Evolutionary conservation across 1,140 invertebrate genomes (phyloP).

Genomic region (Apocrypta bakeri): DNA sequence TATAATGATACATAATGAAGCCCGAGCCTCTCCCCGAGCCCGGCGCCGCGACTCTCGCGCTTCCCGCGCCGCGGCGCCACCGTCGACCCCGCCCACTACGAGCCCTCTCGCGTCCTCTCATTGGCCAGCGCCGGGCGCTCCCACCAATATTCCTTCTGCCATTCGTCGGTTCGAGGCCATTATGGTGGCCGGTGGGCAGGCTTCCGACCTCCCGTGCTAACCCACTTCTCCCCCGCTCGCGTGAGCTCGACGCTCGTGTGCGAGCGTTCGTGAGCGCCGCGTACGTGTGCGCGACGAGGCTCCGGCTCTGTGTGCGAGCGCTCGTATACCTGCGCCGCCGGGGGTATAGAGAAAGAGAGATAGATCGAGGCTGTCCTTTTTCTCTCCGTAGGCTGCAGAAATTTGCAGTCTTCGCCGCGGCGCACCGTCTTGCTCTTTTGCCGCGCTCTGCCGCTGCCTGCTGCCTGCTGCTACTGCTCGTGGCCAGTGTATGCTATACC

Average conservation of each 20-base stretch:
- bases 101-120: not conserved
- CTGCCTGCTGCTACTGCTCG: not conserved
- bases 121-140: not conserved
- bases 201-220: constrained; percentile 41
- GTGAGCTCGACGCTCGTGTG: not conserved
- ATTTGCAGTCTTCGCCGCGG: constrained; percentile 1
- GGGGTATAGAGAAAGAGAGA: constrained; percentile 15
- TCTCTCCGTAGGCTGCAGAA: constrained; percentile 1
- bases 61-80: constrained; percentile 49
- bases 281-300: constrained; percentile 2
- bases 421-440: not conserved
- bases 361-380: constrained; percentile 3
- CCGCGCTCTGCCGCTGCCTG: too few relatives aligned
- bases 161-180: constrained; percentile 68
- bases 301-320: constrained; percentile 19
- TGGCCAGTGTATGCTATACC: not conserved
- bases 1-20: constrained; percentile 77
- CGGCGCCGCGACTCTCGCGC: constrained; percentile 58
- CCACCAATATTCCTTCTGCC: not conserved
- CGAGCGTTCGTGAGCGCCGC: not conserved
- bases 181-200: constrained; percentile 68
- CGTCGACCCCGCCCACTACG: not conserved
- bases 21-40: constrained; percentile 72
- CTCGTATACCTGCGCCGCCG: not conserved
- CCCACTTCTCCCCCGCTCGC: constrained; percentile 47